A percentile compares a stretch with the other conserved stretches of the same genome.
These are phyloP conservation scores for Lepidostoma basale DNA, from an alignment of 1,140 invertebrate species.

Conservation along the genomic window DNA sequence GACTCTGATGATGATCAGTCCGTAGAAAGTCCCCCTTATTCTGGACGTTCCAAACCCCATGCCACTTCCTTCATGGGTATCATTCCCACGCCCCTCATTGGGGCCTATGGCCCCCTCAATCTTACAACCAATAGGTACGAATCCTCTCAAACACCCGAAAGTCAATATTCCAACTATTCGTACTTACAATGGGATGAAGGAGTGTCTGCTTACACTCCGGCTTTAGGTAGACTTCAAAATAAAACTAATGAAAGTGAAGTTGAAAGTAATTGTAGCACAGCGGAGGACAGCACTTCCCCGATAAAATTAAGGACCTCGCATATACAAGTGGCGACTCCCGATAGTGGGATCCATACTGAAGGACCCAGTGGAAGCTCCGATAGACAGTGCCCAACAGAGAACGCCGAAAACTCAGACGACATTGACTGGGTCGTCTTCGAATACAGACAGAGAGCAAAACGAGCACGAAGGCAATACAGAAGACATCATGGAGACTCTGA, in stretches of 20 bases:
- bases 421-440: constrained; percentile 58
- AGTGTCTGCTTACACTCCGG: constrained; percentile 48
- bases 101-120: constrained; percentile 59
- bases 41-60: constrained; percentile 48
- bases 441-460: constrained; percentile 61
- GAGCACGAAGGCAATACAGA: constrained; percentile 61
- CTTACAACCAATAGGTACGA: too few relatives aligned
- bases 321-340: constrained; percentile 46
- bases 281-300: constrained; percentile 49
- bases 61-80: constrained; percentile 59
- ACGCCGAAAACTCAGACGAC: constrained; percentile 54
- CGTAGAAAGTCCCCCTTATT: constrained; percentile 50
- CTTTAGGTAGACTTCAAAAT: constrained; percentile 55
- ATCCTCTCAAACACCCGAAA: constrained; percentile 36
- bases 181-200: constrained; percentile 31
- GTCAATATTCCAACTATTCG: constrained; percentile 15
- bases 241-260: constrained; percentile 59
- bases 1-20: constrained; percentile 65
- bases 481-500: constrained; percentile 63
- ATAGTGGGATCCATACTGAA: constrained; percentile 50
- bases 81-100: constrained; percentile 63
- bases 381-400: constrained; percentile 36
- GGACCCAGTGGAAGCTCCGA: constrained; percentile 49
- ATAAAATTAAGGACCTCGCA: constrained; percentile 19
- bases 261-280: constrained; percentile 57